Conservation (phyloP, 1,140 invertebrate genomes). For the Macrobrachium rosenbergii region DNA sequence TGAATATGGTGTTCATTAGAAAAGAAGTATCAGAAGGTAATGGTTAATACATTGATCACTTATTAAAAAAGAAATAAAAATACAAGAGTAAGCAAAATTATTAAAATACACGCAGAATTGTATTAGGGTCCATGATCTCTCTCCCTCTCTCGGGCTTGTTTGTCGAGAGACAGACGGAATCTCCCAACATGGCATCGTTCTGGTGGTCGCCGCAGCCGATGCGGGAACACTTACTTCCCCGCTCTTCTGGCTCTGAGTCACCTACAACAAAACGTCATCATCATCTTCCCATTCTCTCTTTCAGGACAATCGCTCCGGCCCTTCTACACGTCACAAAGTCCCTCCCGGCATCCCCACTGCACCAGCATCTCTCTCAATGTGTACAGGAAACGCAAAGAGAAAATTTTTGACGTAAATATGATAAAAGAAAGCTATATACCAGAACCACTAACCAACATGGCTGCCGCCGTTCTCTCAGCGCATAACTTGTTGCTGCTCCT, state of each 20-base stretch:
- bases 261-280: neutral
- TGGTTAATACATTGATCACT: too few species aligned
- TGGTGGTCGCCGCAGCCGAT: conserved; percentile 30
- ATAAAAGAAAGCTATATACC: neutral
- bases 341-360: neutral
- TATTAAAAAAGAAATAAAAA: too few species aligned
- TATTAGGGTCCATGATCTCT: too few species aligned
- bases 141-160: too few species aligned
- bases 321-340: neutral
- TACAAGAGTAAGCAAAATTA: too few species aligned
- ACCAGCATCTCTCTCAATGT: neutral
- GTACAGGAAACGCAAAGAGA: neutral
- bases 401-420: neutral
- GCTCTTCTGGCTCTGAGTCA: neutral
- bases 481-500: conserved; percentile 48
- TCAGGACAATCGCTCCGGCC: neutral
- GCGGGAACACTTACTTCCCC: neutral
- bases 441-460: conserved; percentile 35
- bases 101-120: too few species aligned
- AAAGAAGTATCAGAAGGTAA: too few species aligned
- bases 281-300: neutral
- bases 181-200: conserved; percentile 51
- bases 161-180: conserved; percentile 10
- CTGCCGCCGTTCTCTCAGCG: conserved; percentile 37
- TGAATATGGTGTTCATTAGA: too few species aligned